These are phyloP conservation scores for Lissocephala sabroskyi DNA, from an alignment of 2,888 invertebrate genomes.

Conservation along the genomic window DNA sequence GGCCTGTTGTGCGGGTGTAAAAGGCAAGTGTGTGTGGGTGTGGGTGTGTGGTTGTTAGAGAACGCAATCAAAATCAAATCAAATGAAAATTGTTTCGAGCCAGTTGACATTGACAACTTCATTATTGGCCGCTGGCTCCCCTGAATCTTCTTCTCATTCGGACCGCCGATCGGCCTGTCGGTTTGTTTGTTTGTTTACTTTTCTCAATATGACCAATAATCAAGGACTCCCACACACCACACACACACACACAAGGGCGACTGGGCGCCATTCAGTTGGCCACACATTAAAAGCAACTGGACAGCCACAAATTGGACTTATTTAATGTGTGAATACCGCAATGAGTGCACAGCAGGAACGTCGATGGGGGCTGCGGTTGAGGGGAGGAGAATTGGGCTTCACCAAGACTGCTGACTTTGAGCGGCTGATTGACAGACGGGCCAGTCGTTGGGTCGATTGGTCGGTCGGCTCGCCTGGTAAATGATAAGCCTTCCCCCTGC, in stretches of 20 bases:
- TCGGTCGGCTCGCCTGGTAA: neutral
- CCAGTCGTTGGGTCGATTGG: constrained; percentile 7
- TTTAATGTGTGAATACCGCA: constrained; percentile 55
- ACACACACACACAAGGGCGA: neutral
- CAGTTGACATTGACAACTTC: constrained; percentile 61
- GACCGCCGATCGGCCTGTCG: too few relatives aligned
- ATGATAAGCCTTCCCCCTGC: constrained; percentile 18
- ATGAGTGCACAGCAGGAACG: neutral
- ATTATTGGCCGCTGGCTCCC: constrained; percentile 34
- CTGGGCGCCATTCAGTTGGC: neutral
- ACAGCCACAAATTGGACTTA: constrained; percentile 42
- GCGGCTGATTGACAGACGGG: constrained; percentile 17
- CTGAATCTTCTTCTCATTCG: too few relatives aligned
- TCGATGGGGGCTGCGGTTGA: neutral
- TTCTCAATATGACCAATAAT: constrained; percentile 35
- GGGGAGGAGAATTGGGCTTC: neutral
- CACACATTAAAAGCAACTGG: neutral
- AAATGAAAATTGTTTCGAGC: constrained; percentile 62
- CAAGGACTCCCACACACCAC: constrained; percentile 15
- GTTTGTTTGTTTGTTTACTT: neutral
- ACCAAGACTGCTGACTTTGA: neutral
- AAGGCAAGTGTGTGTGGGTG: constrained; percentile 16
- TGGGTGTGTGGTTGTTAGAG: constrained; percentile 23
- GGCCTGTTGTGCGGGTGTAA: too few relatives aligned
- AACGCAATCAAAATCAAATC: constrained; percentile 64